phyloP scores from a whole-genome alignment of 2,888 invertebrate species.

The Amblyjoppa fuscipennis region DNA sequence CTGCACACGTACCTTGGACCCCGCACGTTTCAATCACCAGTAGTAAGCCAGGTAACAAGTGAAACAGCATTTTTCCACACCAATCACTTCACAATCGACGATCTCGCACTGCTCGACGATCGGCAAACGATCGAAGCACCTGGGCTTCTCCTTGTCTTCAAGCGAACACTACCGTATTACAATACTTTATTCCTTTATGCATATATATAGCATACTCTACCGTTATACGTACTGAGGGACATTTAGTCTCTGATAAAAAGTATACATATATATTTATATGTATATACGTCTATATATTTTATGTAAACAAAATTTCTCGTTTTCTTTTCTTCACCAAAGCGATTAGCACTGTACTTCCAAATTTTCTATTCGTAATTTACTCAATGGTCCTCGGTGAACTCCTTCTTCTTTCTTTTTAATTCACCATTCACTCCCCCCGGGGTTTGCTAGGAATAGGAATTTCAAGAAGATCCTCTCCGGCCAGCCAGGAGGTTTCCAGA shows the following conservation, averaged over 20 bases:
- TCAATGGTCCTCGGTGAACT: slow-evolving; percentile 7
- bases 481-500: slow-evolving; percentile 34
- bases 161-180: background rate
- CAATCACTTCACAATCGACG: slow-evolving; percentile 63
- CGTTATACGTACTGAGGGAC: background rate
- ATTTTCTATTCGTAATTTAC: slow-evolving; percentile 14
- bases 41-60: slow-evolving; percentile 78
- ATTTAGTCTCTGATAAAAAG: background rate
- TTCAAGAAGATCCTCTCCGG: slow-evolving; percentile 39
- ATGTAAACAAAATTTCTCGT: slow-evolving; percentile 4
- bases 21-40: slow-evolving; percentile 78
- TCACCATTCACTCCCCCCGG: background rate
- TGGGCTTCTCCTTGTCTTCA: background rate
- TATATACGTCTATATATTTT: background rate
- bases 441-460: slow-evolving; percentile 18
- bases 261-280: background rate
- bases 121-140: slow-evolving; percentile 25
- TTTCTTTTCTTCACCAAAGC: background rate
- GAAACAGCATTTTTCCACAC: slow-evolving; percentile 80
- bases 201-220: background rate
- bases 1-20: slow-evolving; percentile 77
- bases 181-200: background rate
- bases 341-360: background rate
- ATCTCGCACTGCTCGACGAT: slow-evolving; percentile 25
- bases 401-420: background rate